Evolutionary conservation across 2,888 invertebrate genomes (phyloP).

Genomic region (Thereva unica): DNA sequence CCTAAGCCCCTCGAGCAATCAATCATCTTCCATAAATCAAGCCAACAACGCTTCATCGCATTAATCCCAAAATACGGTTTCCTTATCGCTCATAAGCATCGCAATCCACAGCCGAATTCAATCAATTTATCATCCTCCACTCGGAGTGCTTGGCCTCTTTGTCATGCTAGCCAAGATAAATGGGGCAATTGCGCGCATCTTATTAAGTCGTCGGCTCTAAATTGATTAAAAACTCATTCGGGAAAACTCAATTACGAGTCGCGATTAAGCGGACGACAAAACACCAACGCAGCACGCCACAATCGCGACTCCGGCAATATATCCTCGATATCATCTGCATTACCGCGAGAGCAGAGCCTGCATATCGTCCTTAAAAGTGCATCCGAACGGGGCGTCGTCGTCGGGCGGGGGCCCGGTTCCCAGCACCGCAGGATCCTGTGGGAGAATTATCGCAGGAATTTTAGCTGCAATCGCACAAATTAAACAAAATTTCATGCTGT

Average conservation of each 20-base stretch:
- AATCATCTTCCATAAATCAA: no score
- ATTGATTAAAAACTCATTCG: slow-evolving; percentile 40
- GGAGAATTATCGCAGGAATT: slow-evolving; percentile 20
- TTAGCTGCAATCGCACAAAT: slow-evolving; percentile 25
- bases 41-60: no score
- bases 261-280: slow-evolving; percentile 19
- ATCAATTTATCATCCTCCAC: slow-evolving; percentile 6
- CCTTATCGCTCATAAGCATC: no score
- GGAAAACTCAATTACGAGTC: slow-evolving; percentile 37
- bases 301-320: background rate
- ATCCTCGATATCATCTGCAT: background rate
- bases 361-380: background rate
- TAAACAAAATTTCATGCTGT: slow-evolving; percentile 22
- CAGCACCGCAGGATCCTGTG: slow-evolving; percentile 8
- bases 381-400: background rate
- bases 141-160: slow-evolving; percentile 20
- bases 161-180: slow-evolving; percentile 34
- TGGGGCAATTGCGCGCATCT: slow-evolving; percentile 35
- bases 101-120: no score
- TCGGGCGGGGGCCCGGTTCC: background rate
- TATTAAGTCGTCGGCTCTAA: slow-evolving; percentile 37
- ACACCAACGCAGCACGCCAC: slow-evolving; percentile 24
- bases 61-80: no score
- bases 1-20: no score
- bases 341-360: no score